A percentile compares a stretch with the other conserved stretches of the same genome.
These are phyloP conservation scores for Drosophila lacteicornis DNA, from an alignment of 1,140 invertebrate genomes.

Conservation along the genomic window DNA sequence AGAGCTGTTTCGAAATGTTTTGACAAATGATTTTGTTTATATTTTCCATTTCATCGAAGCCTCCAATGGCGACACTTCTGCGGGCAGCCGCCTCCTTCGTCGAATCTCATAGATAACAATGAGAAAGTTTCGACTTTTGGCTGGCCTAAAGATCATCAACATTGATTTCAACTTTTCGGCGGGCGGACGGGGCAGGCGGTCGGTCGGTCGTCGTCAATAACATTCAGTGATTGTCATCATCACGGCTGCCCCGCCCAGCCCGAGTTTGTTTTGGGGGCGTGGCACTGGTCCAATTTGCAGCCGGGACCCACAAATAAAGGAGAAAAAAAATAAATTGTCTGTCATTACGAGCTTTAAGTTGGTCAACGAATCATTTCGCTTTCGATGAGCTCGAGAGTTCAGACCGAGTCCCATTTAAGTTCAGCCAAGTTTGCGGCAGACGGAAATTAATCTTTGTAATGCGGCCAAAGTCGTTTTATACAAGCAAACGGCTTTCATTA, in stretches of 20 bases:
- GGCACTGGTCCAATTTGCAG: slow-evolving; percentile 50
- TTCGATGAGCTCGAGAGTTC: slow-evolving; percentile 33
- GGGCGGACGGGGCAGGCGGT: background rate
- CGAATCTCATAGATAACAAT: slow-evolving; percentile 63
- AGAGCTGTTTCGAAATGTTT: slow-evolving; percentile 76
- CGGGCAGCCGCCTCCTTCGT: slow-evolving; percentile 37
- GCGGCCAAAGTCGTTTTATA: slow-evolving; percentile 4
- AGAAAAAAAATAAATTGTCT: slow-evolving; percentile 70
- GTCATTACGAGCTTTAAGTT: slow-evolving; percentile 71
- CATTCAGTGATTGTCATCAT: slow-evolving; percentile 52
- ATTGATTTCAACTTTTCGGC: slow-evolving; percentile 69
- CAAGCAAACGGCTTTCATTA: slow-evolving; percentile 19
- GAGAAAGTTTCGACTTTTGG: slow-evolving; percentile 58
- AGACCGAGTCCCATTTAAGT: slow-evolving; percentile 15
- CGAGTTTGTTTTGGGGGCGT: slow-evolving; percentile 48
- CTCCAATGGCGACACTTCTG: slow-evolving; percentile 61
- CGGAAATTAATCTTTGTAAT: slow-evolving; percentile 44
- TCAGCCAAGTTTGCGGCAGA: slow-evolving; percentile 14
- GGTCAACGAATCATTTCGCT: slow-evolving; percentile 52
- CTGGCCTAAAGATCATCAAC: slow-evolving; percentile 70
- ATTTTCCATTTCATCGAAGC: slow-evolving; percentile 81
- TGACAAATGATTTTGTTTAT: slow-evolving; percentile 83
- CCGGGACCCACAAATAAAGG: slow-evolving; percentile 33
- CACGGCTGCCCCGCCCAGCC: slow-evolving; percentile 40
- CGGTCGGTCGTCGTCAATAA: slow-evolving; percentile 39